Evolutionary conservation across 2,797 vertebrate genomes (phyloP).

Genomic region (Australoheros facetus): DNA sequence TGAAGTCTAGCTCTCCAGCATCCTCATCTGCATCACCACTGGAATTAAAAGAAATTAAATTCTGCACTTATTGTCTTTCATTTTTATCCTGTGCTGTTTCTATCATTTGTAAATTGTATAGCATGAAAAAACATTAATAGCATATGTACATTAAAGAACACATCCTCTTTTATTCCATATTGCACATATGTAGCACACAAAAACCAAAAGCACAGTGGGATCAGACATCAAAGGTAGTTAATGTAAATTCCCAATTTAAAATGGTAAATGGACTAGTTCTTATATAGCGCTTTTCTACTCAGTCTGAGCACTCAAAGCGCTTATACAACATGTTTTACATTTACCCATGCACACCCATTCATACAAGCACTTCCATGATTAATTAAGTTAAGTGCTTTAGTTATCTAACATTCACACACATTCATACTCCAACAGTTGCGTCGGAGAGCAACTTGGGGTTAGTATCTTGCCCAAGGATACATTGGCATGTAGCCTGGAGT

Average conservation of each 20-base stretch:
- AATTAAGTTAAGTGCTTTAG: too few species aligned
- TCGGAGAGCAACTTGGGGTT: too few species aligned
- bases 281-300: too few species aligned
- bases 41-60: conserved; percentile 17
- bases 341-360: too few species aligned
- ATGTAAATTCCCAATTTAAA: neutral
- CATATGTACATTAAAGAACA: conserved; percentile 7
- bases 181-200: neutral
- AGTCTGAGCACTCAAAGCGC: too few species aligned
- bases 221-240: neutral
- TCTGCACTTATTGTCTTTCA: neutral
- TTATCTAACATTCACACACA: too few species aligned
- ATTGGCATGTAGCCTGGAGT: too few species aligned
- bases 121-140: neutral
- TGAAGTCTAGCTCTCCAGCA: conserved; percentile 91
- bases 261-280: too few species aligned
- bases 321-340: too few species aligned
- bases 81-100: conserved; percentile 7
- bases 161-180: neutral
- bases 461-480: too few species aligned
- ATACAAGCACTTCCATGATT: too few species aligned
- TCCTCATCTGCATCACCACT: conserved; percentile 83
- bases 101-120: neutral
- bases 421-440: too few species aligned
- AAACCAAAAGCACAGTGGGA: neutral